A percentile compares a stretch with the other conserved stretches of the same genome.
These are phyloP conservation scores for Blastobasis adustella DNA, from an alignment of 2,888 invertebrate genomes.

Conservation along the genomic window DNA sequence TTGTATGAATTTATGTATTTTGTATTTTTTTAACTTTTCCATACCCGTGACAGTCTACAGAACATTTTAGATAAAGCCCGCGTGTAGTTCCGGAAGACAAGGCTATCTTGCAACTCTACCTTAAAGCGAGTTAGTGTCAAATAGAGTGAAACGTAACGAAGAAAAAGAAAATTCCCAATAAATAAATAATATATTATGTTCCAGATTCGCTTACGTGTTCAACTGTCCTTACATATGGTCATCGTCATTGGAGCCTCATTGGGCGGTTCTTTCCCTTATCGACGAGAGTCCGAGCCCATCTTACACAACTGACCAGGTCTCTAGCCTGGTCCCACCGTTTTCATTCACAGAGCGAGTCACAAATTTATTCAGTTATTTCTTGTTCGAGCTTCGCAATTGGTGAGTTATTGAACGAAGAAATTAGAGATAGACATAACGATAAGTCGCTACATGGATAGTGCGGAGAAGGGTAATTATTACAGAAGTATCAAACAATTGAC, in stretches of 20 bases:
- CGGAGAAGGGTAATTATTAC: background rate
- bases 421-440: background rate
- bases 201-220: background rate
- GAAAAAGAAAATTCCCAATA: background rate
- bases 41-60: background rate
- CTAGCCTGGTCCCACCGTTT: constrained; percentile 20
- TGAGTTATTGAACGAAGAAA: background rate
- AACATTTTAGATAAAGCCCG: background rate
- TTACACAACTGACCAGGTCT: constrained; percentile 28
- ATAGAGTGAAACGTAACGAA: background rate
- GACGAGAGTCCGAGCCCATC: constrained; percentile 39
- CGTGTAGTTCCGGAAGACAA: background rate
- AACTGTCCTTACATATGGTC: constrained; percentile 20
- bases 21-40: too few relatives aligned
- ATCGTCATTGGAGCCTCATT: constrained; percentile 31
- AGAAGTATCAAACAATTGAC: background rate
- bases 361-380: constrained; percentile 17
- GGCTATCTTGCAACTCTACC: background rate
- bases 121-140: background rate
- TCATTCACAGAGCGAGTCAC: constrained; percentile 22
- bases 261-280: constrained; percentile 24
- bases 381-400: constrained; percentile 5
- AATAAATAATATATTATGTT: background rate
- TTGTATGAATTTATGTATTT: too few relatives aligned
- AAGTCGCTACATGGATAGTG: background rate